Evolutionary conservation across 2,797 vertebrate species (phyloP).

Genomic region (Simalia tracyae): DNA sequence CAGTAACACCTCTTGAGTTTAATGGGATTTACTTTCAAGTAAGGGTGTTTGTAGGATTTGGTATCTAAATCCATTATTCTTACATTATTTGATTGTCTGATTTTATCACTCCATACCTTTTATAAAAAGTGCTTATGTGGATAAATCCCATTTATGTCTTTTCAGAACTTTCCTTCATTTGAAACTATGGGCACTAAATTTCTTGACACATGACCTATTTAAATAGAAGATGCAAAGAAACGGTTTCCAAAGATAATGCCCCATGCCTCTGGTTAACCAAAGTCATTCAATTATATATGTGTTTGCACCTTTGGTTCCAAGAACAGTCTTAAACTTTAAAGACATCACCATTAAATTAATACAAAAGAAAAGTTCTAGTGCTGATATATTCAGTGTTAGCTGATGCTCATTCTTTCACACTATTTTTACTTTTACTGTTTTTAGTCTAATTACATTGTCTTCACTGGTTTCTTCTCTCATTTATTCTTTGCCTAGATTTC

Average conservation of each 20-base stretch:
- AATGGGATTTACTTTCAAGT: background rate
- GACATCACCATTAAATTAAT: constrained; percentile 35
- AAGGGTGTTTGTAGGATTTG: background rate
- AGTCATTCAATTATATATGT: constrained; percentile 11
- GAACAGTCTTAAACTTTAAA: constrained; percentile 25
- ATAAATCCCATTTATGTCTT: background rate
- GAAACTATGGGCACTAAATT: background rate
- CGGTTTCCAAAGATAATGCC: background rate
- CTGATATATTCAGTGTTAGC: background rate
- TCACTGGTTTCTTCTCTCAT: constrained; percentile 22
- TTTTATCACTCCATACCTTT: background rate
- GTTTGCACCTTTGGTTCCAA: constrained; percentile 10
- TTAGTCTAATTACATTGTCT: background rate
- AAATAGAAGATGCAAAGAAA: background rate
- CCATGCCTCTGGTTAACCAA: background rate
- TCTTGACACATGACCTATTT: background rate
- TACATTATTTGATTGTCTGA: background rate
- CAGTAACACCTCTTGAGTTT: too few species aligned
- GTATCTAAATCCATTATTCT: background rate
- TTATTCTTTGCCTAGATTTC: constrained; percentile 8
- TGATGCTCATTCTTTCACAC: constrained; percentile 35
- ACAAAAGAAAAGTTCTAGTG: background rate
- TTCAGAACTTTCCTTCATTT: background rate
- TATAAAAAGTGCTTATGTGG: background rate
- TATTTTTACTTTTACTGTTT: constrained; percentile 11